Conservation (phyloP, 2,113 vertebrate genomes). For the Gopherus flavomarginatus region DNA sequence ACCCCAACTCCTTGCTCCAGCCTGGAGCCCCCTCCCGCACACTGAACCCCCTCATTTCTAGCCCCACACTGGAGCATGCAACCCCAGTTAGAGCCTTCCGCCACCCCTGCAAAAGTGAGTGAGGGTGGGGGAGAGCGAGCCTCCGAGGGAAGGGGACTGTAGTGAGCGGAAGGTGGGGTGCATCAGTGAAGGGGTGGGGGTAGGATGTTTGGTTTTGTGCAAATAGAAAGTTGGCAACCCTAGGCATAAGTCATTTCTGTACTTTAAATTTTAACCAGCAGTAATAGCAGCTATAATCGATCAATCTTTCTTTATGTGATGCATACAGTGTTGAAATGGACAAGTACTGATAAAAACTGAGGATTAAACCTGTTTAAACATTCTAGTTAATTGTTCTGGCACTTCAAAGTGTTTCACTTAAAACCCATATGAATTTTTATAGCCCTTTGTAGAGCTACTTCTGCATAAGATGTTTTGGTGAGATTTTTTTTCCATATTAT, state of each 20-base stretch:
- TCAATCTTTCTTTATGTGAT: background rate
- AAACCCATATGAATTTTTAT: background rate
- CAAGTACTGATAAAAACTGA: background rate
- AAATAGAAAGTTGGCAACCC: too few species aligned
- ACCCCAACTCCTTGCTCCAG: too few species aligned
- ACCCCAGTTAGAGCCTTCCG: too few species aligned
- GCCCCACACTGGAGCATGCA: too few species aligned
- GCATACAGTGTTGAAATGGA: background rate
- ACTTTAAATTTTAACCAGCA: background rate
- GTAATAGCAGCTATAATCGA: background rate
- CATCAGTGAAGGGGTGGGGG: too few species aligned
- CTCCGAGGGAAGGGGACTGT: too few species aligned
- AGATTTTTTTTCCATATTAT: background rate
- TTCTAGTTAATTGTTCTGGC: background rate
- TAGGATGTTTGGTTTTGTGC: too few species aligned
- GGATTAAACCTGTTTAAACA: background rate
- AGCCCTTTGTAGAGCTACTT: background rate
- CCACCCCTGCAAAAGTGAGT: too few species aligned
- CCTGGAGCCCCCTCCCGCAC: too few species aligned
- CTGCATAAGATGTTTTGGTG: background rate
- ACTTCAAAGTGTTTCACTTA: accelerated
- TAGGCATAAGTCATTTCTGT: background rate
- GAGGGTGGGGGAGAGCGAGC: too few species aligned
- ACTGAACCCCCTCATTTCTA: too few species aligned
- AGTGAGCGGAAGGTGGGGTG: too few species aligned